Percentiles rank a stretch among this genome's conserved stretches.
Conservation (phyloP, 2,888 invertebrate genomes). For the Polyploca ridens region DNA sequence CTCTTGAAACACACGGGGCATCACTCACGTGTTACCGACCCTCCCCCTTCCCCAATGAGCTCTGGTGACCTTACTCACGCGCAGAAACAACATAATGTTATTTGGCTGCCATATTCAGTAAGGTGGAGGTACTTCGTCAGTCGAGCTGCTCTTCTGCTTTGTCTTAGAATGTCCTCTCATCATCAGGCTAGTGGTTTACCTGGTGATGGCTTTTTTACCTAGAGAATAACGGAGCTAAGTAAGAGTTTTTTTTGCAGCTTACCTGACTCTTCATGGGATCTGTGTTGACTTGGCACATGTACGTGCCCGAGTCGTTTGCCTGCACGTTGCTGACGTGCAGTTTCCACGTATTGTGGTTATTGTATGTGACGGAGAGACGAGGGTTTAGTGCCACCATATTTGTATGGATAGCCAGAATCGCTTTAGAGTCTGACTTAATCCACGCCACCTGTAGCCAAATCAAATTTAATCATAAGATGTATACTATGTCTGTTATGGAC, state of each 20-base stretch:
- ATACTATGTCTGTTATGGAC: not conserved
- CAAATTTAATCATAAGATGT: constrained; percentile 16
- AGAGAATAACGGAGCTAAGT: too few relatives aligned
- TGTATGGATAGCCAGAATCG: constrained; percentile 94
- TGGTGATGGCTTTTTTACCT: too few relatives aligned
- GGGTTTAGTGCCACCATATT: constrained; percentile 95
- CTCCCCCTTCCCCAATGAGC: too few relatives aligned
- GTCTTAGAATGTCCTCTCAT: too few relatives aligned
- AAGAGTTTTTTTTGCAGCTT: constrained; percentile 32
- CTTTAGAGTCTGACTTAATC: constrained; percentile 96
- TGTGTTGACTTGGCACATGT: constrained; percentile 97
- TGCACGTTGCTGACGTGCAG: constrained; percentile 95
- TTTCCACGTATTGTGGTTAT: constrained; percentile 97
- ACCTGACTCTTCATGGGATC: constrained; percentile 96
- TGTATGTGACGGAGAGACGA: constrained; percentile 94
- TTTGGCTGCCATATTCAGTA: too few relatives aligned
- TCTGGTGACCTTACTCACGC: too few relatives aligned
- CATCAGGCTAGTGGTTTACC: too few relatives aligned
- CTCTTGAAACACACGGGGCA: too few relatives aligned
- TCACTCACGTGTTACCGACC: too few relatives aligned
- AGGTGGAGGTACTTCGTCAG: too few relatives aligned
- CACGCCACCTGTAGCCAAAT: constrained; percentile 90
- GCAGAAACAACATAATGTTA: too few relatives aligned
- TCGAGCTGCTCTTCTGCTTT: too few relatives aligned
- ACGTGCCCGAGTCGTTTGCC: constrained; percentile 95